Base-by-base conservation (phyloP, 1,140 invertebrate genomes). In the Chymomyza costata region DNA sequence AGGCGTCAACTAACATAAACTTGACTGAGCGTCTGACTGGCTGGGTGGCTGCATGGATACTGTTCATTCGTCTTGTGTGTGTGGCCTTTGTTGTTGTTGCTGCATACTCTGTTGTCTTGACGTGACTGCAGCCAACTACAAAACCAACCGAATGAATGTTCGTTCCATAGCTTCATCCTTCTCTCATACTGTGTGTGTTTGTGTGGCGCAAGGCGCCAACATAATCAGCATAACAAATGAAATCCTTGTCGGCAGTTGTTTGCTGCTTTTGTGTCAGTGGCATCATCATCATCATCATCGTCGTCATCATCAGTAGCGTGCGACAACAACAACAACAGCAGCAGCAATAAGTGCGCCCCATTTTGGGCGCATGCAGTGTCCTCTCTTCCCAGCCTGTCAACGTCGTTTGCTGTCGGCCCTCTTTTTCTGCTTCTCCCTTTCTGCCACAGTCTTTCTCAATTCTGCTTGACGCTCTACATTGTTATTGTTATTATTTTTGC, bases 401-500 rank as follows among this genome's bases (percentile, higher is more conserved):
- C n/a, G n/a, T n/a, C n/a, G n/a, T n/a, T n/a, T n/a, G n/a, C n/a
- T n/a, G n/a, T n/a, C n/a, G n/a, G n/a, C n/a, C n/a, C n/a, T n/a
- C n/a, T n/a, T n/a, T n/a, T n/a, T n/a, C n/a, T n/a, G n/a, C n/a
- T n/a, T n/a, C n/a, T n/a, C n/a, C n/a, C n/a, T n/a, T n/a, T n/a
- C n/a, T n/a, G n/a, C n/a, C n/a, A n/a, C n/a, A n/a, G n/a, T n/a
- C n/a, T n/a, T n/a, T n/a, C n/a, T n/a, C n/a, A n/a, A n/a, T n/a
- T n/a, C n/a, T n/a, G n/a, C n/a, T n/a, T n/a, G n/a, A n/a, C n/a
- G n/a, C 60, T 80, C 73, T 64, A 80, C 73, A 73, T 73, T 78
- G 67, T 78, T 78, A 78, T 78, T 78, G 73, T 78, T 78, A 78
- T 78, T 78, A 78, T 78, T 78, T 78, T 78, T 78, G 73, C 73